Conservation (phyloP, 1,140 invertebrate genomes). For the Nephotettix cincticeps region DNA sequence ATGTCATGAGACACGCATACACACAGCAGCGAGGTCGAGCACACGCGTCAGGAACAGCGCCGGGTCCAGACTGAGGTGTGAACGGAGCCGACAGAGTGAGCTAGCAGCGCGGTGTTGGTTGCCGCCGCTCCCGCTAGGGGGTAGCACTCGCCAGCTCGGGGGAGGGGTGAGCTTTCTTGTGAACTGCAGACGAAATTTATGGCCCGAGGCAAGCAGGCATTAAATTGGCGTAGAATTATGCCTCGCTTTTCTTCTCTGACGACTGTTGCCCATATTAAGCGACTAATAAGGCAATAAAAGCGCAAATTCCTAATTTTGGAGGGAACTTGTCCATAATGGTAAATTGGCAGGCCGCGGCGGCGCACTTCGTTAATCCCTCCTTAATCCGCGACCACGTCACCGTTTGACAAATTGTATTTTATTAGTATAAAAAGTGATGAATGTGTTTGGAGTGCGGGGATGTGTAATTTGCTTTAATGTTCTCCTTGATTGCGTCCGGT, state of each 20-base stretch:
- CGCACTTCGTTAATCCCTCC: background rate
- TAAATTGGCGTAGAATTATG: slow-evolving; percentile 23
- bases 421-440: background rate
- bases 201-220: slow-evolving; percentile 14
- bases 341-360: background rate
- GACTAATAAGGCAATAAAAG: slow-evolving; percentile 14
- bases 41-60: too few species aligned
- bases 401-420: background rate
- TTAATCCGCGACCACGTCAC: background rate
- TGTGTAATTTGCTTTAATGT: background rate
- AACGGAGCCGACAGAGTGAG: too few species aligned
- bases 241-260: slow-evolving; percentile 18
- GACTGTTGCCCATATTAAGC: slow-evolving; percentile 20
- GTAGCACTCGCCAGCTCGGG: background rate
- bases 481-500: too few species aligned
- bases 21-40: too few species aligned
- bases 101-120: background rate
- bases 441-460: background rate
- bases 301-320: slow-evolving; percentile 10
- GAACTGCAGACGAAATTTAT: slow-evolving; percentile 12
- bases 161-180: background rate
- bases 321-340: slow-evolving; percentile 1
- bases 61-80: too few species aligned
- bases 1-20: too few species aligned
- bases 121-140: background rate